Evolutionary conservation across 2,113 vertebrate genomes (phyloP), one percentile per base, ranked within the genome.

Genomic region (Mormyrus lacerda): DNA sequence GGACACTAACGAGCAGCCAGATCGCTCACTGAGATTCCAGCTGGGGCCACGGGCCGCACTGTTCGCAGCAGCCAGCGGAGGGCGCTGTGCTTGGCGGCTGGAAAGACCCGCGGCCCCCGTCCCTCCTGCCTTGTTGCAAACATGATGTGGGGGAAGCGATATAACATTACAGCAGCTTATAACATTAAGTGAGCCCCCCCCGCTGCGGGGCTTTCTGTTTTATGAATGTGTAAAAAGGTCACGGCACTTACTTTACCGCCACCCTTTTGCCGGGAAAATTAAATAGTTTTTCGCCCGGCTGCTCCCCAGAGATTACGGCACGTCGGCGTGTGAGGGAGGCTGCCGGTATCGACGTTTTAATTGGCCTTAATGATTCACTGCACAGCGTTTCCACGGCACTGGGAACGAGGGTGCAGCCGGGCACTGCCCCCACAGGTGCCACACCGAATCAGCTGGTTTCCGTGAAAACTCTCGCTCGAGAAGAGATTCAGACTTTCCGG

Each of bases 201-300:
- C 27, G 17, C 76, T 82, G 35, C 53, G 0, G 51, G 73, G 21
- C 44, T 83, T 87, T 88, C n/a, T 24, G 35, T 88, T 89, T 87
- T 86, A 90, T 86, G 87, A 90, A 88, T 89, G 45, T 61, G 50
- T 87, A 87, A 87, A 89, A 88, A 91, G 89, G 89, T 90, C 89
- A 90, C 87, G 47, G 85, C 61, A 50, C 85, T 85, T 47, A 15
- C 24, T 88, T 87, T 53, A 85, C 35, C 53, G 15, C 55, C 86
- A 65, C 61, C 86, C 35, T 89, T 89, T 89, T 42, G 17, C 61
- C 45, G 88, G 51, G 88, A 84, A 92, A 84, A 89, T 88, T 35
- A 50, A 61, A 89, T 53, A 87, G 69, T 3, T 50, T 61, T 88
- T 55, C 47, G 48, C 73, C 42, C 73, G 79, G 17, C 53, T 83